Conservation (phyloP, 2,113 vertebrate species). For the Sinocyclocheilus anshuiensis region DNA sequence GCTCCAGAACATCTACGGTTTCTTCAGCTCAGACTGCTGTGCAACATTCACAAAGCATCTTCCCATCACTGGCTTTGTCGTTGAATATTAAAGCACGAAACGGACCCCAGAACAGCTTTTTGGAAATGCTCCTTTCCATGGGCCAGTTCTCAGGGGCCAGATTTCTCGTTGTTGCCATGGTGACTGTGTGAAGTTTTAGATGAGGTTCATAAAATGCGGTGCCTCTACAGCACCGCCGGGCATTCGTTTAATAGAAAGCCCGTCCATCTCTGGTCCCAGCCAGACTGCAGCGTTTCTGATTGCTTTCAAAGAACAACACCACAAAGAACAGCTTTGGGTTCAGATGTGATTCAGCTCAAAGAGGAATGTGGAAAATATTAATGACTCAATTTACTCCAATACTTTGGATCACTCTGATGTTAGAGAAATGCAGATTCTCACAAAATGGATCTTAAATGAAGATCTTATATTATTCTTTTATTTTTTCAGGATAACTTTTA, state of each 20-base stretch:
- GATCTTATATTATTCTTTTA: not conserved
- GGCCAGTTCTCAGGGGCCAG: not conserved
- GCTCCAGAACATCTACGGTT: slow-evolving; percentile 9
- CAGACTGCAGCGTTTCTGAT: not conserved
- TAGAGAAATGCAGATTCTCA: not conserved
- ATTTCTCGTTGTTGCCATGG: slow-evolving; percentile 6
- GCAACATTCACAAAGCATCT: not conserved
- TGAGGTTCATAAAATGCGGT: slow-evolving; percentile 1
- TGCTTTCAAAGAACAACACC: too few relatives aligned
- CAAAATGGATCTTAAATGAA: not conserved
- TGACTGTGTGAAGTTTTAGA: slow-evolving; percentile 1
- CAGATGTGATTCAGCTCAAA: too few relatives aligned
- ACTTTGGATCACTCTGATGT: not conserved
- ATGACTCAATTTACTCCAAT: not conserved
- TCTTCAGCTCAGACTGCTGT: not conserved
- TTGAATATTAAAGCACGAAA: not conserved
- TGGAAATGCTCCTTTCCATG: not conserved
- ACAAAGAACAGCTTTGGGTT: not conserved
- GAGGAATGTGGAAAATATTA: too few relatives aligned
- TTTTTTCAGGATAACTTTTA: not conserved
- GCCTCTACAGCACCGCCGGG: not conserved
- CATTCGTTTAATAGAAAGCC: not conserved
- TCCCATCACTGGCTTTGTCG: not conserved
- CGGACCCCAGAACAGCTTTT: slow-evolving; percentile 3
- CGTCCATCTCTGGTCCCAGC: not conserved